These are phyloP conservation scores for Chaetodon auriga DNA, from an alignment of 2,113 vertebrate genomes.

Conservation along the genomic window DNA sequence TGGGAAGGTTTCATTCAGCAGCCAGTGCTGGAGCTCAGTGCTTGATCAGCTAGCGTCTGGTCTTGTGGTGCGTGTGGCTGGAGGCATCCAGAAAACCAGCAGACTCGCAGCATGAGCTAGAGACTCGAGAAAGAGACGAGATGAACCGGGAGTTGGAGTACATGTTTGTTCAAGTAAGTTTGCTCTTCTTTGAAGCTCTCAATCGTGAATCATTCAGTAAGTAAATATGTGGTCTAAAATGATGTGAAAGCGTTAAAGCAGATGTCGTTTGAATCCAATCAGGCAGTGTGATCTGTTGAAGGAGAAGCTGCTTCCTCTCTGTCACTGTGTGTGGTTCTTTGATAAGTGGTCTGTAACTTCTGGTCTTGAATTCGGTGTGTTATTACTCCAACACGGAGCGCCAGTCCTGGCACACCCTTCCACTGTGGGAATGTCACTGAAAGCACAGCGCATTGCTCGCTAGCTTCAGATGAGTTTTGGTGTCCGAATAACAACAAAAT, in stretches of 20 bases:
- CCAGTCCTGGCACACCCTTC: slow-evolving; percentile 56
- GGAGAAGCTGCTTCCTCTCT: not conserved
- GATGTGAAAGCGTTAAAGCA: not conserved
- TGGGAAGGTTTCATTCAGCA: slow-evolving; percentile 66
- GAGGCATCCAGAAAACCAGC: slow-evolving; percentile 51
- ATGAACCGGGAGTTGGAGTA: slow-evolving; percentile 86
- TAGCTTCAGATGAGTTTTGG: slow-evolving; percentile 3
- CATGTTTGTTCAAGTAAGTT: slow-evolving; percentile 89
- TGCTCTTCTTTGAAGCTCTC: slow-evolving; percentile 33
- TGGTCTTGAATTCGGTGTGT: not conserved
- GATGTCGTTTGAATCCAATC: not conserved
- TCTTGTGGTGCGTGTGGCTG: slow-evolving; percentile 43
- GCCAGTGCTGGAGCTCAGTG: slow-evolving; percentile 21
- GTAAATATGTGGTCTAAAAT: not conserved
- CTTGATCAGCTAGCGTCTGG: slow-evolving; percentile 42
- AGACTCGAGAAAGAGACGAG: slow-evolving; percentile 49
- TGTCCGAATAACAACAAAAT: slow-evolving; percentile 10
- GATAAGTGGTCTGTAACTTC: not conserved
- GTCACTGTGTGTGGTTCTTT: not conserved
- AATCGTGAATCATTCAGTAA: not conserved
- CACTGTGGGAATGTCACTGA: not conserved
- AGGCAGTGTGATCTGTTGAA: not conserved
- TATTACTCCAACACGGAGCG: not conserved
- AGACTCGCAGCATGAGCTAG: slow-evolving; percentile 73
- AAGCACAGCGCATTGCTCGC: not conserved